Base-by-base conservation (phyloP, 2,888 invertebrate species). In the Corythucha ciliata region DNA sequence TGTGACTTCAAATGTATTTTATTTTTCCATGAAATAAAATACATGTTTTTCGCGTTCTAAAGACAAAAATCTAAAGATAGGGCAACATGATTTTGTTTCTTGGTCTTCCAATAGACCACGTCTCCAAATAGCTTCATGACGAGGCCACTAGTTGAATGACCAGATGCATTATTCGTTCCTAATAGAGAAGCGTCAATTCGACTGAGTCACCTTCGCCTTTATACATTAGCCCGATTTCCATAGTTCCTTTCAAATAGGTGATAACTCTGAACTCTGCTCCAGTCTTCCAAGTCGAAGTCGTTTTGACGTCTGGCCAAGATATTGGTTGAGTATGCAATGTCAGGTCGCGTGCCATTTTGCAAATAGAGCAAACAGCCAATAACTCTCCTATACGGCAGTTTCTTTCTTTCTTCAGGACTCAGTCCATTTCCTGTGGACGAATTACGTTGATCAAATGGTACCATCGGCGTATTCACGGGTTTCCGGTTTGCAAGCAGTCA, bases 31-130 rank as follows among this genome's bases (percentile, higher is more conserved):
- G n/a, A n/a, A n/a, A n/a, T n/a, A n/a, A n/a, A n/a, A n/a, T n/a
- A n/a, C n/a, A n/a, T n/a, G n/a, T n/a, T n/a, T n/a, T n/a, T n/a
- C n/a, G n/a, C n/a, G n/a, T n/a, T n/a, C n/a, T n/a, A n/a, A n/a
- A n/a, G n/a, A n/a, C n/a, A n/a, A n/a, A n/a, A n/a, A n/a, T n/a
- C 44, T 6, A 32, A 44, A 21, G 44, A 44, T 10, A 44, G 44
- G 3, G 29, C 12, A 4, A 44, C 44, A 29, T 44, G 44, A 5
- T 18, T 29, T 29, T 44, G 44, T 29, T 26, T 44, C 26, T 44
- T 44, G n/a, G 44, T 44, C 4, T 32, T 4, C 44, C 44, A 44
- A 18, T 16, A 3, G 3, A 29, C 2, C 2, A 8, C 25, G 21
- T 44, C 44, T 14, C 44, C 44, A 44, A 26, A 44, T 4, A 44